Conservation (phyloP, 2,797 vertebrate genomes). For the Hyperoplus immaculatus region DNA sequence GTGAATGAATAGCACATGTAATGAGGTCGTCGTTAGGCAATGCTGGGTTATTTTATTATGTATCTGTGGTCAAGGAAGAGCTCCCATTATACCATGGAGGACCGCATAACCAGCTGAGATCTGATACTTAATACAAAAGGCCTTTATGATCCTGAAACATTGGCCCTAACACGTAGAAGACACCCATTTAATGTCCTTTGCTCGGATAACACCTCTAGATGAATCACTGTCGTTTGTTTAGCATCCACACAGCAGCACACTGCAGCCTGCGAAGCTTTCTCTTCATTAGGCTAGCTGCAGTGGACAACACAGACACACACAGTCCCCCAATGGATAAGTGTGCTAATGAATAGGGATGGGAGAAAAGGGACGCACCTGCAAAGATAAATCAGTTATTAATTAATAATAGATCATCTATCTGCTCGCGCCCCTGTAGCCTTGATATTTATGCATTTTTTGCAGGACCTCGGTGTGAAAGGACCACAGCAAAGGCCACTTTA, state of each 20-base stretch:
- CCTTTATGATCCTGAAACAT: conserved; percentile 14
- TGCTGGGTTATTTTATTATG: not conserved
- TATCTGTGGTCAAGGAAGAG: conserved; percentile 10
- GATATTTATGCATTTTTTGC: conserved; percentile 19
- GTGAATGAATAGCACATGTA: conserved; percentile 9
- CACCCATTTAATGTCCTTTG: conserved; percentile 32
- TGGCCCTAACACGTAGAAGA: conserved; percentile 19
- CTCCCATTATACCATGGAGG: not conserved
- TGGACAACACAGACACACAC: conserved; percentile 21
- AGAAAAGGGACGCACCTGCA: conserved; percentile 17
- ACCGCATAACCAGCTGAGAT: conserved; percentile 22
- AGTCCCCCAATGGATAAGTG: not conserved
- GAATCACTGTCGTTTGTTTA: conserved; percentile 65
- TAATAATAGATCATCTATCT: conserved; percentile 62
- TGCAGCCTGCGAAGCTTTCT: conserved; percentile 45
- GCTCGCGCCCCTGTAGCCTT: conserved; percentile 32
- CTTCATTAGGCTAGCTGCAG: conserved; percentile 60
- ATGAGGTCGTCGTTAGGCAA: conserved; percentile 2
- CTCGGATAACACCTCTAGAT: conserved; percentile 59
- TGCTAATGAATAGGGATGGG: conserved; percentile 12
- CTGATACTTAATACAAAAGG: conserved; percentile 35
- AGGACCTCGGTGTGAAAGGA: conserved; percentile 37
- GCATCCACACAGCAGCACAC: conserved; percentile 29
- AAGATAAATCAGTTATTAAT: conserved; percentile 60
- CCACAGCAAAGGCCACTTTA: conserved; percentile 49